Evolutionary conservation across 2,113 vertebrate genomes (phyloP), one percentile per base, ranked within the genome.

Genomic region (Opisthocomus hoazin): DNA sequence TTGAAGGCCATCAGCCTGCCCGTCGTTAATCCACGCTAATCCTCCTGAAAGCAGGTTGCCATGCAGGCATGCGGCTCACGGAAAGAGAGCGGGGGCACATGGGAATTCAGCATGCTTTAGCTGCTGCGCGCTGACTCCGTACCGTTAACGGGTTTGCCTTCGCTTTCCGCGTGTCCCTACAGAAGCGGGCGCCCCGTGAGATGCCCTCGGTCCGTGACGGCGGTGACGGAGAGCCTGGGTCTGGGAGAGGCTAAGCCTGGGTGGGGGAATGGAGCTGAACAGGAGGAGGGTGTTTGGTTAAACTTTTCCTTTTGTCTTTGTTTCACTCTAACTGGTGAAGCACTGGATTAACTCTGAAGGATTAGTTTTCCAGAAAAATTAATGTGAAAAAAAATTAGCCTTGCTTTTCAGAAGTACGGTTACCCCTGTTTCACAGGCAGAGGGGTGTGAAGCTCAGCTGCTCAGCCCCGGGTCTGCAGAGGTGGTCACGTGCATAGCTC

Each of bases 151-250:
- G 57, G 43, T 43, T 65, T 50, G 23, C 19, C 57, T 57, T 77
- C 1, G 0, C 30, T 77, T 70, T 60, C 45, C 1, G 2, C 50
- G 54, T 12, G 21, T 53, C 37, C 21, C 76, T 34, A 3, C 8
- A 20, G 36, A 12, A 36, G 29, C 1, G 11, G 24, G 14, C 22
- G 17, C 11, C 37, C 43, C 0, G 3, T 32, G 57, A 37, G 27
- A 41, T 21, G 19, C 4, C 56, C 24, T 51, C 15, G 34, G 60
- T 39, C 18, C 45, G 32, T 15, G 15, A 8, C 22, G 36, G 8
- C 34, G 51, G 39, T 27, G 69, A 22, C 11, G 57, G 34, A 13
- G n/a, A n/a, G n/a, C n/a, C 5, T 8, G 37, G 12, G 43, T 34
- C 24, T 48, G 8, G 6, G 26, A 43, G 10, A 64, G 16, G 53